A percentile compares a stretch with the other conserved stretches of the same genome.
phyloP scores from a whole-genome alignment of 2,888 invertebrate genomes.

The Brenthis hecate region DNA sequence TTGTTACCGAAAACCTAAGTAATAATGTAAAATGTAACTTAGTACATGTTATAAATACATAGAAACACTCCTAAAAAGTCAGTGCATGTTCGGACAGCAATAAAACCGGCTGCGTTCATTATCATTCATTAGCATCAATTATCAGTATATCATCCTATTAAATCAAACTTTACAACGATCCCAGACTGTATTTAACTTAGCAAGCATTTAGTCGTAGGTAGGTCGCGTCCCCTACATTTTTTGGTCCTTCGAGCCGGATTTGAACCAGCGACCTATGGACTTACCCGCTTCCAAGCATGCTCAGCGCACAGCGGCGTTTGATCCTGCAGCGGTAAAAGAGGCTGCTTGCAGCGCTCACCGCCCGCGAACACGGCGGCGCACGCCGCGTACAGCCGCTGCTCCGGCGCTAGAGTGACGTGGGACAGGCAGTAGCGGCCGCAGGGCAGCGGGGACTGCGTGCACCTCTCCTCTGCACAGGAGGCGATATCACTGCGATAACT shows the following conservation, averaged over 20 bases:
- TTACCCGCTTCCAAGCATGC: slow-evolving; percentile 90
- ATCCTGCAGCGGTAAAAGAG: slow-evolving; percentile 70
- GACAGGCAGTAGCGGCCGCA: slow-evolving; percentile 91
- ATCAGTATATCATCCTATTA: no score
- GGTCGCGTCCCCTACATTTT: no score
- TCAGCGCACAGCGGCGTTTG: slow-evolving; percentile 92
- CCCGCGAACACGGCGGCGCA: slow-evolving; percentile 79
- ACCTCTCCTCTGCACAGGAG: slow-evolving; percentile 58
- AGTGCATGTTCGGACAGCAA: no score
- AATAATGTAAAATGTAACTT: no score
- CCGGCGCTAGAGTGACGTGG: slow-evolving; percentile 92
- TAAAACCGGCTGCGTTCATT: no score
- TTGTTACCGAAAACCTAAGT: no score
- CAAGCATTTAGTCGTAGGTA: no score
- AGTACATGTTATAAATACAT: no score
- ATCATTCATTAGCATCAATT: no score
- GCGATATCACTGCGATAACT: slow-evolving; percentile 62
- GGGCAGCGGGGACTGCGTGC: slow-evolving; percentile 82
- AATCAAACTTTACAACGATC: no score
- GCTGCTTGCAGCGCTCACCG: slow-evolving; percentile 73
- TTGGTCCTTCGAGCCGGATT: slow-evolving; percentile 83
- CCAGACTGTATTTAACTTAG: no score
- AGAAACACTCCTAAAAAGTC: no score
- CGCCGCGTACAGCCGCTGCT: slow-evolving; percentile 86
- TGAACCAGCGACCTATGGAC: slow-evolving; percentile 85